phyloP scores from a whole-genome alignment of 37 sponge, comb jelly and placozoan species.

The Axinella damicornis region DNA sequence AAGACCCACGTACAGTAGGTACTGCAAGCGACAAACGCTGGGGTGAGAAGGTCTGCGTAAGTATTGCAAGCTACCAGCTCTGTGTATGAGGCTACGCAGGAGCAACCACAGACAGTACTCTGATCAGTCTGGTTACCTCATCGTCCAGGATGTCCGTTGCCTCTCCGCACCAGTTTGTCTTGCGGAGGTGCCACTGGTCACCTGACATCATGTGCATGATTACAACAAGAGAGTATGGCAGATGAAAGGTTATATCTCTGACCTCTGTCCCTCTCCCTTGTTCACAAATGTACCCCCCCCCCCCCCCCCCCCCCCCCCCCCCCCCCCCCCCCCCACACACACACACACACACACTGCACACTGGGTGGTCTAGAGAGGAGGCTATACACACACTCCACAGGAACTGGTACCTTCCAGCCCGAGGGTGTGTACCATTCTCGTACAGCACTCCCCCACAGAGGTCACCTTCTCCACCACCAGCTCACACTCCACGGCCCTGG shows the following conservation, averaged over 20 bases:
- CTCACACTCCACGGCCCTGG: conserved; percentile 2
- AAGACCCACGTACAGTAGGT: too few species aligned
- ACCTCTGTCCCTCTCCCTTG: not conserved
- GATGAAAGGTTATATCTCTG: not conserved
- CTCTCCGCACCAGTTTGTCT: conserved; percentile 91
- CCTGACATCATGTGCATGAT: conserved; percentile 21
- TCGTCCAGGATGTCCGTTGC: conserved; percentile 71
- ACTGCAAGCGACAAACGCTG: too few species aligned
- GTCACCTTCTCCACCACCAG: conserved; percentile 32
- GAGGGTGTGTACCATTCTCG: conserved; percentile 15
- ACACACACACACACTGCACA: too few species aligned
- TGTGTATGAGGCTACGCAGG: too few species aligned
- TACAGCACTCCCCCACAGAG: conserved; percentile 56
- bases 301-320: too few species aligned
- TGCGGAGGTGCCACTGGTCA: conserved; percentile 73
- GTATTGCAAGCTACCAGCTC: too few species aligned
- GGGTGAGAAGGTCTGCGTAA: too few species aligned
- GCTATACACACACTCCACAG: not conserved
- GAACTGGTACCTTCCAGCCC: conserved; percentile 25
- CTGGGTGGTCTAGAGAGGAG: too few species aligned
- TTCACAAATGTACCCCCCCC: too few species aligned
- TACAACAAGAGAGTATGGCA: not conserved
- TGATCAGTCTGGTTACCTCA: too few species aligned
- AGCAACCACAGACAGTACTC: too few species aligned
- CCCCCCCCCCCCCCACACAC: too few species aligned